Base-by-base conservation (phyloP, 2,113 vertebrate species). In the Eubucco bourcierii region DNA sequence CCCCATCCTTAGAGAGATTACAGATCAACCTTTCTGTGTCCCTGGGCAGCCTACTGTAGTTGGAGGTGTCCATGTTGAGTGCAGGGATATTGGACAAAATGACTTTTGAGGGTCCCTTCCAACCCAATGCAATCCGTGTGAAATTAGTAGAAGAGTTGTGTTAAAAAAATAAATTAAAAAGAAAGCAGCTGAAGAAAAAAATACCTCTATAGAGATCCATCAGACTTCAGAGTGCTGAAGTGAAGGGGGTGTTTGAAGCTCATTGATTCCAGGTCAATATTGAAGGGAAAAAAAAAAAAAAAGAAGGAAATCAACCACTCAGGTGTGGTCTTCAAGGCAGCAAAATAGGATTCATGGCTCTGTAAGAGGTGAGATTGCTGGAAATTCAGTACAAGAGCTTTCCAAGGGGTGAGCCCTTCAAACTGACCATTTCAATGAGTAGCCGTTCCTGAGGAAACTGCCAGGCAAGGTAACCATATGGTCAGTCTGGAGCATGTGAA, bases 391-490 rank as follows among this genome's bases (percentile, higher is more conserved):
- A 64, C 33, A 71, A 88, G 72, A 65, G 39, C 87, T 77, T 82
- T 94, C 81, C 41, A 55, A 85, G 64, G 60, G 67, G 13, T 70
- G 58, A 37, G 59, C 72, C 50, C 55, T 90, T 84, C 74, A 66
- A 61, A 65, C 37, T 87, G 86, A 24, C 66, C n/a, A 44, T 81
- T 93, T 84, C 41, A 52, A 52, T 74, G 68, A 66, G 80, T 68
- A 61, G 71, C 59, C 70, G 66, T 93, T 95, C 63, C 52, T 87
- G 71, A 87, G 41, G 39, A 95, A 89, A 90, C 87, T 59, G 13
- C 66, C 76, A 80, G 44, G 61, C 8, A 61, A 90, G 50, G 10
- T 59, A 84, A 94, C 88, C 80, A 95, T 92, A 93, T 96, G 88
- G 80, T 60, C 71, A 84, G 84, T 93, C 94, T 95, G 74, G 71